Conservation (phyloP, 2,888 invertebrate genomes). For the Andrena bicolor region DNA sequence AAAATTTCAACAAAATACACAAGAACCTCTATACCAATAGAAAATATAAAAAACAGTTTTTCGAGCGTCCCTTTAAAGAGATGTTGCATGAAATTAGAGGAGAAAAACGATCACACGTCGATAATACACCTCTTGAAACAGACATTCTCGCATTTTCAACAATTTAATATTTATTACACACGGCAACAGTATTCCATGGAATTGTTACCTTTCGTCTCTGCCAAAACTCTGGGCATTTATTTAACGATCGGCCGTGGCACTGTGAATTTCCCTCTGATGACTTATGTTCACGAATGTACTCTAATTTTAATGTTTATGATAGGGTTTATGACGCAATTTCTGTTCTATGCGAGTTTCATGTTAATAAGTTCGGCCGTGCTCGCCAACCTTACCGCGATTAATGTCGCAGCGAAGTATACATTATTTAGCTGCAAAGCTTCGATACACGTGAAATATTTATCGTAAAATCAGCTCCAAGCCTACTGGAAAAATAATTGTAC, state of each 20-base stretch:
- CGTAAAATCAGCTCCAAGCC: background rate
- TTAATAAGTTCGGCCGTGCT: constrained; percentile 32
- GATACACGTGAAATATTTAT: constrained; percentile 16
- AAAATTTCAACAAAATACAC: too few relatives aligned
- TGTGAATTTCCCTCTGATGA: constrained; percentile 36
- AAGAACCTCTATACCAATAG: too few relatives aligned
- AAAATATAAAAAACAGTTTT: too few relatives aligned
- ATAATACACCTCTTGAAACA: background rate
- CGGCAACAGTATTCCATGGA: constrained; percentile 7
- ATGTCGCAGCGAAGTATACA: constrained; percentile 6
- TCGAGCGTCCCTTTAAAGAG: background rate
- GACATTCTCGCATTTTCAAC: background rate
- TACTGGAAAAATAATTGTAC: background rate
- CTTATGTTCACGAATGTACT: constrained; percentile 35
- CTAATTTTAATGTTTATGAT: constrained; percentile 50
- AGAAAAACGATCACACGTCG: background rate
- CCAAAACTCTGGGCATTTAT: constrained; percentile 28
- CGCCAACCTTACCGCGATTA: constrained; percentile 6
- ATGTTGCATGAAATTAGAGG: background rate
- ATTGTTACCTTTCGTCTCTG: constrained; percentile 1
- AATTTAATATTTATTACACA: constrained; percentile 9
- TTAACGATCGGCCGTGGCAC: constrained; percentile 32
- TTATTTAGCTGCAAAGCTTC: constrained; percentile 19
- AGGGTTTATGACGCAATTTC: constrained; percentile 40
- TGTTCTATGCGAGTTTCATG: constrained; percentile 52